Conservation (phyloP, 2,797 vertebrate genomes). For the Pelobates cultripes region DNA sequence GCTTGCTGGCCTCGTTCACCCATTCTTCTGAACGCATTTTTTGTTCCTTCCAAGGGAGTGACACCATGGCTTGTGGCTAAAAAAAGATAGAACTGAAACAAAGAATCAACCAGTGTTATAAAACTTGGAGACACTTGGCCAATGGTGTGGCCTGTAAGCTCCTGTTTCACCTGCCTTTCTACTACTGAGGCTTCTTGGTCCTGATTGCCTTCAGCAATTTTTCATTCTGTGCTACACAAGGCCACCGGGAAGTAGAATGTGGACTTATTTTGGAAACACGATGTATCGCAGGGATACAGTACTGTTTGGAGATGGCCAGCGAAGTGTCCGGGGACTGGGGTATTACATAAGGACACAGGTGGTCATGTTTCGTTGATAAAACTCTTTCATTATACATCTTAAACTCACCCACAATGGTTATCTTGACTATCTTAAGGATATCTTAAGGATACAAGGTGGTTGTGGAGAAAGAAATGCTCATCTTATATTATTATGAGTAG, state of each 20-base stretch:
- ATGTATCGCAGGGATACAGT: conserved; percentile 42
- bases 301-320: conserved; percentile 38
- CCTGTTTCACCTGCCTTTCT: conserved; percentile 64
- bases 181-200: conserved; percentile 44
- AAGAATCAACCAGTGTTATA: conserved; percentile 68
- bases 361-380: conserved; percentile 17
- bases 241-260: conserved; percentile 59
- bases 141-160: conserved; percentile 72
- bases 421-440: not conserved
- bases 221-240: conserved; percentile 63
- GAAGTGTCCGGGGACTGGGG: conserved; percentile 9
- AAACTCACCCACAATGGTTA: conserved; percentile 10
- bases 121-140: conserved; percentile 76
- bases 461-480: conserved; percentile 1
- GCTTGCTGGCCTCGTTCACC: conserved; percentile 60
- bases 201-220: conserved; percentile 61
- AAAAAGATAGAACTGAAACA: conserved; percentile 73
- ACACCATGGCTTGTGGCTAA: conserved; percentile 99
- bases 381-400: not conserved
- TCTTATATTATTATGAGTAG: conserved; percentile 19
- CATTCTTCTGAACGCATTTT: conserved; percentile 72
- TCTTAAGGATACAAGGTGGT: conserved; percentile 9
- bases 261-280: conserved; percentile 54
- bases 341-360: not conserved
- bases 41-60: conserved; percentile 90